Percentiles rank a stretch among this genome's conserved stretches.
Conservation (phyloP, 2,888 invertebrate genomes). For the Xiphydria camelus region DNA sequence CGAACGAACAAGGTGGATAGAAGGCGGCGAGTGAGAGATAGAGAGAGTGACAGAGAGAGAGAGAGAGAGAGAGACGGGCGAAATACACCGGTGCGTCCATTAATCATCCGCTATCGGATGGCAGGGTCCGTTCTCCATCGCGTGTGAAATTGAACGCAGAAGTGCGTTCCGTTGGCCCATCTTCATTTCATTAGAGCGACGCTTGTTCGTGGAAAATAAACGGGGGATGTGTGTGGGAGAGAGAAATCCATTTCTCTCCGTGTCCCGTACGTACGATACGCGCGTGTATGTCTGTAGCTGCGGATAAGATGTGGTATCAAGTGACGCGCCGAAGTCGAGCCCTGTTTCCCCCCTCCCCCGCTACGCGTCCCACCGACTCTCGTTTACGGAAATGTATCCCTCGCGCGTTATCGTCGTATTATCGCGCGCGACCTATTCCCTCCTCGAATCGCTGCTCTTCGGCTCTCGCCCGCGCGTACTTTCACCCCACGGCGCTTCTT, state of each 20-base stretch:
- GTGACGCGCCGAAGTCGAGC: conserved; percentile 21
- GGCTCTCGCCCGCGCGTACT: too few relatives aligned
- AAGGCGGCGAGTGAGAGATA: too few relatives aligned
- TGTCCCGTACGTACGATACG: too few relatives aligned
- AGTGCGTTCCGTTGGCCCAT: conserved; percentile 26
- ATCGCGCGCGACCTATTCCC: too few relatives aligned
- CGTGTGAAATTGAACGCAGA: conserved; percentile 48
- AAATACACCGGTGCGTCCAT: conserved; percentile 43
- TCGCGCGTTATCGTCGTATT: too few relatives aligned
- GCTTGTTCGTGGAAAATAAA: not conserved
- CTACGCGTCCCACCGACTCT: not conserved
- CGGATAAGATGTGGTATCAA: conserved; percentile 14
- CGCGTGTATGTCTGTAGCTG: too few relatives aligned
- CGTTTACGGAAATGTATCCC: too few relatives aligned
- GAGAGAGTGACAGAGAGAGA: conserved; percentile 12
- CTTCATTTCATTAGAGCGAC: not conserved
- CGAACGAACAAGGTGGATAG: too few relatives aligned
- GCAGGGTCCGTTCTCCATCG: conserved; percentile 39
- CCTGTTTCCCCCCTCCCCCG: not conserved
- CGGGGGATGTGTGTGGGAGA: too few relatives aligned
- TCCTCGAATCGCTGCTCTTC: too few relatives aligned
- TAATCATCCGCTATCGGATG: conserved; percentile 48
- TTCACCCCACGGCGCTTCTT: too few relatives aligned
- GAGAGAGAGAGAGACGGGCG: conserved; percentile 19
- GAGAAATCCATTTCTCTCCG: too few relatives aligned